Base-by-base conservation (phyloP, 2,888 invertebrate genomes). In the Tridacna crocea region DNA sequence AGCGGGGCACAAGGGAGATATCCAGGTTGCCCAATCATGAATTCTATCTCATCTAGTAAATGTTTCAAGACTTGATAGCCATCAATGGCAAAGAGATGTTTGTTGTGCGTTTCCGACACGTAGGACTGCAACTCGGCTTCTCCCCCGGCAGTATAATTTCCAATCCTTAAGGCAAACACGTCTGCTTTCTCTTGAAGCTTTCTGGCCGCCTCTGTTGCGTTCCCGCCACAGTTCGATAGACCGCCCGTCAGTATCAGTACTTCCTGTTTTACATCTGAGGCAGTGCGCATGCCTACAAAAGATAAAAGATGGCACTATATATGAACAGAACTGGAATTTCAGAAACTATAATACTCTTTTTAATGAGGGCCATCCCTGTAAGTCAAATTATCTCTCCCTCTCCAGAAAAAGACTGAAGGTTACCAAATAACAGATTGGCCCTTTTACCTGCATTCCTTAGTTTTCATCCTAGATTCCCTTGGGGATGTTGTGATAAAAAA, bases 181-280 rank as follows among this genome's bases (percentile, higher is more conserved):
- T 55, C 47, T 10, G 68, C 77, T 36, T 26, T 77, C 2, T 58
- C 46, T 11, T 68, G 58, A 0, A 77, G 68, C 15, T 3, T 19
- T 55, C 15, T 22, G 19, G 77, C 77, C 3, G 68, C 77, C n/a
- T 0, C 0, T 11, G 70, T 46, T 11, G 68, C 77, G 46, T 55
- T 68, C 0, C 77, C 77, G 0, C 77, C 77, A 46, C 77, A 77
- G 77, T 77, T 77, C 11, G 77, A 77, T 4, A 10, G 27, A 12
- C 77, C 77, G 70, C 68, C 77, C 0, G 77, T 68, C n/a, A 77
- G 12, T 24, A 77, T 77, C 10, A 77, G 77, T 0, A 77, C 77
- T 36, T 77, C 77, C 46, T 77, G 77, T 68, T 68, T 77, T 3
- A 77, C 77, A 46, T 77, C 68, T 0, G 77, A 36, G 55, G 15